Evolutionary conservation across 2,888 invertebrate species (phyloP), one percentile per base, ranked within the genome.

Genomic region (Tenodera sinensis): DNA sequence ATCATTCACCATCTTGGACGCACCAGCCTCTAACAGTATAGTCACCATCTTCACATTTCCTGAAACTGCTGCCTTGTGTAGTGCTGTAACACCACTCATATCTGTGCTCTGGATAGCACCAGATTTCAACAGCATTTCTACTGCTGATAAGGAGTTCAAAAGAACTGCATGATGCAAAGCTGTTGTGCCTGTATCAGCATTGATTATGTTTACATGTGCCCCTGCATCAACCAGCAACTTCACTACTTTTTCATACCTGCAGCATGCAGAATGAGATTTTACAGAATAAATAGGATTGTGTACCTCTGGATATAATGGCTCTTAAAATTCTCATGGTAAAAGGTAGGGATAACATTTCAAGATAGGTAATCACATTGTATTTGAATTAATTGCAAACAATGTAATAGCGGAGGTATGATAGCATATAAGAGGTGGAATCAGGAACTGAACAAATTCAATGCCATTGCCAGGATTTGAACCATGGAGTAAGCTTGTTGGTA

Each of bases 161-260:
- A 92, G 92, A n/a, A 93, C 93, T 6, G 94, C 93, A 89, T 93
- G 93, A 87, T 93, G 93, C 89, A 94, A 91, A n/a, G 93, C 91
- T 34, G 93, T 93, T 34, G 92, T 91, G 54, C 92, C 93, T 84
- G 92, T 92, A 14, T 91, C 91, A 1, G 91, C 90, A 89, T 92
- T 91, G 83, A 91, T 28, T 28, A 91, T 82, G 87, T 92, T 91
- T 12, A 91, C 89, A 2, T 91, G 89, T 34, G 92, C 92, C 0
- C 91, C 91, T n/a, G 91, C 92, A 0, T 90, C 88, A 12, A 93
- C 92, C 87, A 94, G 91, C 54, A 92, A 91, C 42, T 92, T 91
- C 2, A 94, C 92, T 90, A 93, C 92, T 54, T 91, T 91, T 88
- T 93, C 93, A 90, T 92, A 93, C 71, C 89, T 89, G 54, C n/a